Evolutionary conservation across 2,113 vertebrate species (phyloP), one percentile per base, ranked within the genome.

Genomic region (Vireo altiloquus): DNA sequence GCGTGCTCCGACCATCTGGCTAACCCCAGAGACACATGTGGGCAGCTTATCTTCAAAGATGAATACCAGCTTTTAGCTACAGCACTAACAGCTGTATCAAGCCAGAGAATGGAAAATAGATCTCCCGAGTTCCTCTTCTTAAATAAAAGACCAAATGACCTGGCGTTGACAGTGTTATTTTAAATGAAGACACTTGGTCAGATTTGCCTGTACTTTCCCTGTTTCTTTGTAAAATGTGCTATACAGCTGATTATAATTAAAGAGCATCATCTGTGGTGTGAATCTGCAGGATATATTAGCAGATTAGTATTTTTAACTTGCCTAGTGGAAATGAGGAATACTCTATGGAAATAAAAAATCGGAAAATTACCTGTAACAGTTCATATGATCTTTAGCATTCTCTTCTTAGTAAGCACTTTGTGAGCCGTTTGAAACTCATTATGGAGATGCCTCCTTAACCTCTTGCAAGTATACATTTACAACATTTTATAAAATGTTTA

Each of bases 11-110:
- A 27, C 96, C 94, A 96, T 94, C 94, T 94, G 94, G 89, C 60
- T 95, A 89, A 89, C 91, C 92, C 83, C 89, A 52, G 81, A 71
- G 85, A 87, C 86, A 82, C 94, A 88, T 60, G 95, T 87, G 95
- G 94, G 92, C 91, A 95, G 89, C 89, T 87, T 78, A 68, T 94
- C 92, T 94, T 87, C 87, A 87, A 49, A 95, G 72, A 54, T 94
- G 87, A 96, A 94, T 87, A 72, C 77, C 2, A 37, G 84, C 77
- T 89, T 91, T 75, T 37, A 90, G 82, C 59, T 74, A 49, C 69
- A 94, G 56, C 40, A 30, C 56, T 92, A 94, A 76, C 91, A 97
- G 87, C 94, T 96, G 83, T 72, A 96, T 91, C 92, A 78, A 65
- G 76, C 33, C 27, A 30, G 64, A 92, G 83, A 94, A 89, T 92